These are phyloP conservation scores for Neofelis nebulosa DNA, from an alignment of 2,113 vertebrate species.

Conservation along the genomic window DNA sequence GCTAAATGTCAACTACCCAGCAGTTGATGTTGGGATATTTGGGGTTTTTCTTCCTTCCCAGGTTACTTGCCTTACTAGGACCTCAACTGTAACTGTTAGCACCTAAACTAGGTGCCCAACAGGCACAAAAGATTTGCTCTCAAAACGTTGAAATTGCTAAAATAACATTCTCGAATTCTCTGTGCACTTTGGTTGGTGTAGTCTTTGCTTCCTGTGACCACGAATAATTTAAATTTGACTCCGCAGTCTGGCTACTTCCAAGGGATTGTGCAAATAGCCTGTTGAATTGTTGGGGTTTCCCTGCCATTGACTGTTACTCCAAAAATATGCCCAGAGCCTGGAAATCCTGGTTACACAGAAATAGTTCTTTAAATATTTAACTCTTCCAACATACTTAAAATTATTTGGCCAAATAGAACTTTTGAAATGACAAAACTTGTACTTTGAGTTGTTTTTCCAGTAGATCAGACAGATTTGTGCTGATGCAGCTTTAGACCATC, in stretches of 20 bases:
- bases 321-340: neutral
- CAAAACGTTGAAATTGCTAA: neutral
- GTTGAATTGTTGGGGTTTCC: neutral
- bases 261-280: neutral
- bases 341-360: slow-evolving; percentile 29
- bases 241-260: neutral
- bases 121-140: neutral
- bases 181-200: slow-evolving; percentile 15
- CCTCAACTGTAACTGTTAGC: neutral
- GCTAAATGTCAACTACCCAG: neutral
- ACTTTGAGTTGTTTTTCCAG: slow-evolving; percentile 50
- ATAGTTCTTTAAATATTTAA: slow-evolving; percentile 50
- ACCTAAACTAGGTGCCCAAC: neutral
- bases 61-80: neutral
- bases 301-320: neutral
- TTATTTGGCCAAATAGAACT: slow-evolving; percentile 11
- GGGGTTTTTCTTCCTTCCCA: neutral
- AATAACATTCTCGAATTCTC: slow-evolving; percentile 12
- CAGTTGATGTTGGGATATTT: neutral
- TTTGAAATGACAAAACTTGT: slow-evolving; percentile 40
- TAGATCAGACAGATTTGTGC: slow-evolving; percentile 21
- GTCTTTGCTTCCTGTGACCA: neutral
- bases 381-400: slow-evolving; percentile 29
- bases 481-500: neutral
- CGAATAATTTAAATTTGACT: slow-evolving; percentile 63